A percentile compares a stretch with the other conserved stretches of the same genome.
phyloP scores from a whole-genome alignment of 2,888 invertebrate species.

The Nowickia ferox region DNA sequence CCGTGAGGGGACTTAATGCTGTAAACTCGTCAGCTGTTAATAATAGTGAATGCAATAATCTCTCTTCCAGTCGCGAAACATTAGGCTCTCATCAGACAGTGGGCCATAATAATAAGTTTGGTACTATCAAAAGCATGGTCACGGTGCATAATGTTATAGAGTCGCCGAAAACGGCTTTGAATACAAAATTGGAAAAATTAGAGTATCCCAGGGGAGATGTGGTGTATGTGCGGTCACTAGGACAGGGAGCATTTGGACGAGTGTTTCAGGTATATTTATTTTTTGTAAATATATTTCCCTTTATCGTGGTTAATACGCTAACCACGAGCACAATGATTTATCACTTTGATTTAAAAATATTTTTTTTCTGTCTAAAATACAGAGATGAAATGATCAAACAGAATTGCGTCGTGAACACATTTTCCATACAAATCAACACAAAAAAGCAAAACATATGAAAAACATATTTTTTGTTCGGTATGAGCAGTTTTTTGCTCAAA shows the following conservation, averaged over 20 bases:
- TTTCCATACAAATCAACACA: too few relatives aligned
- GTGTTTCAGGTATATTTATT: slow-evolving; percentile 90
- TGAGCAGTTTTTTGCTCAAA: too few relatives aligned
- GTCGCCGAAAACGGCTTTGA: slow-evolving; percentile 89
- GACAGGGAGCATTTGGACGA: slow-evolving; percentile 97
- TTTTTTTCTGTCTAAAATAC: background rate
- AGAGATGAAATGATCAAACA: too few relatives aligned
- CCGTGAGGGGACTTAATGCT: slow-evolving; percentile 72
- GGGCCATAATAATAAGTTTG: slow-evolving; percentile 71
- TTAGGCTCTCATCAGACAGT: slow-evolving; percentile 77
- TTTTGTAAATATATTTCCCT: too few relatives aligned
- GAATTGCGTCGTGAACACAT: too few relatives aligned
- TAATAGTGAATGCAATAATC: slow-evolving; percentile 77
- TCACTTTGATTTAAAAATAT: background rate
- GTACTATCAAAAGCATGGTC: slow-evolving; percentile 87
- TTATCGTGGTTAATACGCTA: too few relatives aligned
- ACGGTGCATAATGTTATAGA: slow-evolving; percentile 93
- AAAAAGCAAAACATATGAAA: too few relatives aligned
- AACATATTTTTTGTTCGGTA: too few relatives aligned
- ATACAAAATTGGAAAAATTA: slow-evolving; percentile 95
- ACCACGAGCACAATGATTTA: too few relatives aligned
- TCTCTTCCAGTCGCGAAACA: slow-evolving; percentile 79
- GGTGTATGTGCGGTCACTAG: slow-evolving; percentile 95
- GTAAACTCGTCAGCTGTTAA: slow-evolving; percentile 21
- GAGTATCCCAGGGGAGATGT: slow-evolving; percentile 98